Evolutionary conservation across 2,888 invertebrate genomes (phyloP).

Genomic region (Diarsia dahlii): DNA sequence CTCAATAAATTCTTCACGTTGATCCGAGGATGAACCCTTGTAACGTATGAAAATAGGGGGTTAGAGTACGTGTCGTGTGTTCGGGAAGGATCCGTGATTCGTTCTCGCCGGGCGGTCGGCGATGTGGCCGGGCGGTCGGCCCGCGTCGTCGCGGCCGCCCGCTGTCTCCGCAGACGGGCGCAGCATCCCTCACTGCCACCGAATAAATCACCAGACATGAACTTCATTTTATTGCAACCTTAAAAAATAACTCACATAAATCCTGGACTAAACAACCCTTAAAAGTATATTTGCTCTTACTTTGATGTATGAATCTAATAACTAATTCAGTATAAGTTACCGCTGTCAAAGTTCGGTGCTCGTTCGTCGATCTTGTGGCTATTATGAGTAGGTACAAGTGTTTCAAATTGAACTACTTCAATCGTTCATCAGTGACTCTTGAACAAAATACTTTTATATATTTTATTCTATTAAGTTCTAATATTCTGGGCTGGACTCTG

Average conservation of each 20-base stretch:
- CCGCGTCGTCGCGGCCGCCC: slow-evolving; percentile 58
- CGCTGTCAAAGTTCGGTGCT: slow-evolving; percentile 24
- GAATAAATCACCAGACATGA: slow-evolving; percentile 61
- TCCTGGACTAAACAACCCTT: slow-evolving; percentile 30
- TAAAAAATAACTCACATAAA: slow-evolving; percentile 51
- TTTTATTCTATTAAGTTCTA: not conserved
- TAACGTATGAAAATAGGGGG: slow-evolving; percentile 85
- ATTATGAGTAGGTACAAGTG: not conserved
- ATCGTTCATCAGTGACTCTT: slow-evolving; percentile 5
- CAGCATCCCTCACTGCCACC: slow-evolving; percentile 74
- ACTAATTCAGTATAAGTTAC: slow-evolving; percentile 41
- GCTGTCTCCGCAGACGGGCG: slow-evolving; percentile 44
- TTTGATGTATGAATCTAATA: slow-evolving; percentile 41
- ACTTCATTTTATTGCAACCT: slow-evolving; percentile 55
- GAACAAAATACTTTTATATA: slow-evolving; percentile 10
- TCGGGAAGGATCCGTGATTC: slow-evolving; percentile 75
- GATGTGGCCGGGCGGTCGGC: slow-evolving; percentile 2
- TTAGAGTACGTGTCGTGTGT: slow-evolving; percentile 71
- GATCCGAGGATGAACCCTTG: slow-evolving; percentile 83
- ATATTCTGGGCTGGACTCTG: not conserved
- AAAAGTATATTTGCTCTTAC: slow-evolving; percentile 28
- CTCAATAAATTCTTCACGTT: slow-evolving; percentile 86
- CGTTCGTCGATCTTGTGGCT: slow-evolving; percentile 43
- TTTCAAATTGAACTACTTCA: slow-evolving; percentile 21
- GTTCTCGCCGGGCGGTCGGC: slow-evolving; percentile 67